phyloP scores from a whole-genome alignment of 2,888 invertebrate genomes.

The Stenurella melanura region DNA sequence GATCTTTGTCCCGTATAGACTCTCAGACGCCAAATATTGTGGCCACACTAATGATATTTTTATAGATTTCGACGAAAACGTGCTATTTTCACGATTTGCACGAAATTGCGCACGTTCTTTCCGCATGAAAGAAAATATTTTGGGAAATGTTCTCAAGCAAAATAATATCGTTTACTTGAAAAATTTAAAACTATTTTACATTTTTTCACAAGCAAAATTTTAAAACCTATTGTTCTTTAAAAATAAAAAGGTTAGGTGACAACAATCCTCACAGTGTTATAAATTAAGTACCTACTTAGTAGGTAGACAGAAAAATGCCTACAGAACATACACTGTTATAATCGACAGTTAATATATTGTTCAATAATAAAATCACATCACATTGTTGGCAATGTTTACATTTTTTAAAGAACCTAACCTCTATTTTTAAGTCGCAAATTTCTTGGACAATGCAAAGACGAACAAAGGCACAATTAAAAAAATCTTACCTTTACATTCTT shows the following conservation, averaged over 20 bases:
- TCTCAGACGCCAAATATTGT: constrained; percentile 21
- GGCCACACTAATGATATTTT: constrained; percentile 6
- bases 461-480: constrained; percentile 2
- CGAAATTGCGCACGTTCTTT: not conserved
- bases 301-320: no score
- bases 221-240: no score
- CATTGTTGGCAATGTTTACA: not conserved
- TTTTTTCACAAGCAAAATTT: no score
- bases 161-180: not conserved
- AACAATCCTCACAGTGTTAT: no score
- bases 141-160: not conserved
- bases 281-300: no score
- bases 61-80: not conserved
- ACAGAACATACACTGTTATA: no score
- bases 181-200: not conserved
- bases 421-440: not conserved
- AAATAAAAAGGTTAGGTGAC: no score
- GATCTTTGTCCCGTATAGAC: constrained; percentile 42
- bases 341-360: no score
- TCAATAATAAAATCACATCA: not conserved
- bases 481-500: constrained; percentile 59
- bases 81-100: constrained; percentile 12
- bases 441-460: not conserved
- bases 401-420: not conserved
- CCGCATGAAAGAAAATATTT: not conserved